phyloP scores from a whole-genome alignment of 2,797 vertebrate genomes.

The Sus cebifrons region DNA sequence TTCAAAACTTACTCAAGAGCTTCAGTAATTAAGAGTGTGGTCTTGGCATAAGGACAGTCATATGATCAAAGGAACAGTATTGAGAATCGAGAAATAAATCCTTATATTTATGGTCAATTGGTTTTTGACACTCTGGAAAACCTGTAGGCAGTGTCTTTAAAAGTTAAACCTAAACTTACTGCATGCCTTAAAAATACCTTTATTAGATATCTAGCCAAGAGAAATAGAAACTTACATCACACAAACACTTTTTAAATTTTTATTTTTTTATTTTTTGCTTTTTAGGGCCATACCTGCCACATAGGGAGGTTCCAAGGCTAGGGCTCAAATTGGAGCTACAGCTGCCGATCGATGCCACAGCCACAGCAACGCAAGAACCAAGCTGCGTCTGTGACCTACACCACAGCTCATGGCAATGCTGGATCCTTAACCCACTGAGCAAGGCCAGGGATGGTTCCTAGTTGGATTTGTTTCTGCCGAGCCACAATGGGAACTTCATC shows the following conservation, averaged over 20 bases:
- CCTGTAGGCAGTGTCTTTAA: not conserved
- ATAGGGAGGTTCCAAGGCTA: no score
- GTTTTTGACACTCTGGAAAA: constrained; percentile 2
- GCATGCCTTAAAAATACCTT: not conserved
- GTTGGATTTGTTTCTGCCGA: no score
- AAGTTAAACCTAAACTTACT: not conserved
- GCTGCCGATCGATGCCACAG: no score
- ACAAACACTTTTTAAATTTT: not conserved
- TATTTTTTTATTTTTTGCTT: no score
- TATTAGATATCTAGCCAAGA: not conserved
- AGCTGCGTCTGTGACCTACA: no score
- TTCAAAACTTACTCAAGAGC: not conserved
- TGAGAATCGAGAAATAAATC: not conserved
- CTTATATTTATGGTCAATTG: not conserved
- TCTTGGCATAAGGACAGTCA: not conserved
- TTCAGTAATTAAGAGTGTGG: not conserved
- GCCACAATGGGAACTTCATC: no score
- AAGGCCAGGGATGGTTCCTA: no score
- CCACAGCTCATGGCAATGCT: no score
- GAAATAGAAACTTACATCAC: not conserved
- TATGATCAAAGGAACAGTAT: not conserved
- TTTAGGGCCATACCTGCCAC: no score
- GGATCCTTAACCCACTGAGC: no score
- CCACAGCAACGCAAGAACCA: no score
- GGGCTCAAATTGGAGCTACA: no score